A percentile compares a stretch with the other conserved stretches of the same genome.
Conservation (phyloP, 2,113 vertebrate genomes). For the Tragelaphus scriptus region DNA sequence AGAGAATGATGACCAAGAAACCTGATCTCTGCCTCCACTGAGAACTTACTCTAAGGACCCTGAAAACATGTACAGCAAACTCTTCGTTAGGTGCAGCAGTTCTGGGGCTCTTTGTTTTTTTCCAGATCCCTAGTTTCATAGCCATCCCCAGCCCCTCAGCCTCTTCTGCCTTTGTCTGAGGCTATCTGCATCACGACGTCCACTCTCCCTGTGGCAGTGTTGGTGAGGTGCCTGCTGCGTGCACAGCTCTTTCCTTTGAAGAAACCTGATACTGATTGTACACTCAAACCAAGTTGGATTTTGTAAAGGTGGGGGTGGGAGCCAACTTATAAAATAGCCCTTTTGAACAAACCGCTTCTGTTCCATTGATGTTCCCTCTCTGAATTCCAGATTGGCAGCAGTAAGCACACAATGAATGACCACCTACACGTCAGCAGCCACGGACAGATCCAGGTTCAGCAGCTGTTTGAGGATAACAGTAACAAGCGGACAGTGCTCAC, state of each 20-base stretch:
- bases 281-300: not conserved
- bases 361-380: conserved; percentile 50
- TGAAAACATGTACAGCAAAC: not conserved
- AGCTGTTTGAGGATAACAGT: conserved; percentile 94
- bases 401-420: conserved; percentile 91
- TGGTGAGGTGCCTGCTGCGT: not conserved
- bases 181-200: accelerated
- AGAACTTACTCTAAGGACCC: not conserved
- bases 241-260: not conserved
- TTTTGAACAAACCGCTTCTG: not conserved
- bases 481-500: conserved; percentile 94
- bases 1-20: not conserved
- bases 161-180: not conserved
- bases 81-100: not conserved
- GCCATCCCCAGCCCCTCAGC: not conserved
- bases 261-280: not conserved
- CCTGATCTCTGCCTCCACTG: not conserved
- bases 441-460: conserved; percentile 91
- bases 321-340: not conserved
- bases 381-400: conserved; percentile 85
- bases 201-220: not conserved
- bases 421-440: conserved; percentile 85
- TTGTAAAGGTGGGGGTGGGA: not conserved
- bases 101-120: not conserved
- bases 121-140: not conserved